Evolutionary conservation across 2,797 vertebrate species (phyloP), one percentile per base, ranked within the genome.

Genomic region (Anguilla pacifica): DNA sequence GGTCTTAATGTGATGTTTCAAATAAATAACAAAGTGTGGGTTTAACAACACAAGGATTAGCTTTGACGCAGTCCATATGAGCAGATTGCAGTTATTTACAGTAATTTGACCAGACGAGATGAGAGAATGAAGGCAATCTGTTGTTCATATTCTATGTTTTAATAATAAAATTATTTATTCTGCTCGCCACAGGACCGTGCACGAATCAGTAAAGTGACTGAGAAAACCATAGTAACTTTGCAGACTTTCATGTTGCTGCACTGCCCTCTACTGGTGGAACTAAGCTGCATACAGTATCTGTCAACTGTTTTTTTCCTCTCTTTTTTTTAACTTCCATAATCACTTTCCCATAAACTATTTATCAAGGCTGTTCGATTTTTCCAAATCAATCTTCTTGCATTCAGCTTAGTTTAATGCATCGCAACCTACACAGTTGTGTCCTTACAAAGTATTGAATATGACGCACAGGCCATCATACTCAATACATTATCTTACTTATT

Each of bases 251-350:
- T 82, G 93, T 46, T 91, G 87, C 92, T 92, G 90, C 89, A 93
- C 83, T 95, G 95, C 94, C 92, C 93, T 94, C 95, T 95, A 83
- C 92, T 94, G 95, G 93, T 49, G 3, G 2, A n/a, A 72, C 35
- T 59, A 7, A 15, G 15, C 46, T 84, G 28, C 19, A 88, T 28
- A 61, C 28, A n/a, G 22, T 39, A 49, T 22, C 22, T n/a, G 49
- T 17, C 17, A 4, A 11, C 6, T 15, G 11, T 13, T 59, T 28
- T 55, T 35, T 51, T 57, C 13, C 3, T 43, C 39, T 84, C 22
- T 28, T 57, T 57, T 17, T 4, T 35, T 31, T 31, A 3, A 3
- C 7, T 19, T 49, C 39, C 39, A 46, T n/a, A 51, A 35, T 7
- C 51, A n/a, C 9, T 46, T 25, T 82, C 28, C n/a, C 13, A 83